Percentiles rank a stretch among this genome's conserved stretches.
These are phyloP conservation scores for Ophioninae sp. DNA, from an alignment of 2,888 invertebrate genomes.

Conservation along the genomic window DNA sequence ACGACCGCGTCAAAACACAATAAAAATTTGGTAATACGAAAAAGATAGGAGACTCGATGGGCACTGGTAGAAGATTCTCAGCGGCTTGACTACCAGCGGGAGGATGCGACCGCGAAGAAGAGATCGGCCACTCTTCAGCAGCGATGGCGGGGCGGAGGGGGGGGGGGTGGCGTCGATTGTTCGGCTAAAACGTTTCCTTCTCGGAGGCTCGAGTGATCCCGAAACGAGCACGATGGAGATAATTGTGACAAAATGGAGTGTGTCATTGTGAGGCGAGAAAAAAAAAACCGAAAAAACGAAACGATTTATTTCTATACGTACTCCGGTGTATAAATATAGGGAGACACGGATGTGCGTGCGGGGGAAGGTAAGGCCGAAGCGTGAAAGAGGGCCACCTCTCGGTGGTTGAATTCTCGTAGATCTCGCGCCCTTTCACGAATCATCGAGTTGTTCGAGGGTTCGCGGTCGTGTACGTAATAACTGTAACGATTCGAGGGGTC, in stretches of 20 bases:
- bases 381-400: not conserved
- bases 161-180: slow-evolving; percentile 32
- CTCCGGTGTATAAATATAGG: not conserved
- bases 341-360: not conserved
- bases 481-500: slow-evolving; percentile 73
- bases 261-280: slow-evolving; percentile 73
- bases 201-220: slow-evolving; percentile 62
- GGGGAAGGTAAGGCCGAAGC: not conserved
- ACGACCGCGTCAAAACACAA: slow-evolving; percentile 77
- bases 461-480: slow-evolving; percentile 66
- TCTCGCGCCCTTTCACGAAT: not conserved
- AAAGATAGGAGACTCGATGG: slow-evolving; percentile 35
- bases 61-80: not conserved
- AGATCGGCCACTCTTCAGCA: slow-evolving; percentile 6
- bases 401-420: not conserved
- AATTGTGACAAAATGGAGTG: slow-evolving; percentile 80
- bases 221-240: slow-evolving; percentile 75
- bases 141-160: not conserved
- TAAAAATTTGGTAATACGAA: slow-evolving; percentile 71
- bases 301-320: slow-evolving; percentile 36
- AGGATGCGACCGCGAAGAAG: slow-evolving; percentile 49
- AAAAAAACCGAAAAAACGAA: slow-evolving; percentile 58
- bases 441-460: not conserved
- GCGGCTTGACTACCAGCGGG: slow-evolving; percentile 13
- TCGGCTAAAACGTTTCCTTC: slow-evolving; percentile 72